phyloP scores from a whole-genome alignment of 2,797 vertebrate species.

The Urophycis tenuis region DNA sequence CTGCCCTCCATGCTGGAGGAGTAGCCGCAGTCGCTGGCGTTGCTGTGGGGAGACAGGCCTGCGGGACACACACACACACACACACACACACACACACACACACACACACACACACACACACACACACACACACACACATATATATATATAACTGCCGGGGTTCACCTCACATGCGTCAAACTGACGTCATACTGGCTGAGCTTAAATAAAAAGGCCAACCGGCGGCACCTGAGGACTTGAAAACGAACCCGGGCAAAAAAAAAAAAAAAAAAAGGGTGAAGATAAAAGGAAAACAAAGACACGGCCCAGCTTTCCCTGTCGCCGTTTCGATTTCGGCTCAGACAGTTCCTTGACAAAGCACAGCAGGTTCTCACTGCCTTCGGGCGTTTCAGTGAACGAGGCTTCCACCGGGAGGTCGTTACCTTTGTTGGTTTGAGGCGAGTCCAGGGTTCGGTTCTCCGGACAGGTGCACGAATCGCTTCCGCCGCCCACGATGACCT shows the following conservation, averaged over 20 bases:
- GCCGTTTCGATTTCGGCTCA: neutral
- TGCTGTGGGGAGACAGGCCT: slow-evolving; percentile 84
- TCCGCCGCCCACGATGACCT: slow-evolving; percentile 72
- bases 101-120: neutral
- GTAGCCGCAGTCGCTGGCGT: slow-evolving; percentile 90
- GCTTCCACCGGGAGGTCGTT: slow-evolving; percentile 4
- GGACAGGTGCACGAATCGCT: slow-evolving; percentile 81
- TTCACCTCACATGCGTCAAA: neutral
- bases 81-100: neutral
- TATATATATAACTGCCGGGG: neutral
- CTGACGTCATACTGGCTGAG: neutral
- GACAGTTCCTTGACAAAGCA: neutral
- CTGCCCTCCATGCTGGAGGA: slow-evolving; percentile 96
- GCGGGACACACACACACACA: slow-evolving; percentile 17
- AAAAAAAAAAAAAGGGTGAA: too few species aligned
- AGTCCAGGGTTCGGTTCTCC: slow-evolving; percentile 73
- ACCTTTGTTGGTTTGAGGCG: slow-evolving; percentile 87
- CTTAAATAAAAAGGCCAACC: neutral
- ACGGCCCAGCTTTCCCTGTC: too few species aligned
- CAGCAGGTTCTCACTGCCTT: too few species aligned
- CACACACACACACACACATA: neutral
- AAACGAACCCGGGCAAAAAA: too few species aligned
- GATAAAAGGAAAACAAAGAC: too few species aligned
- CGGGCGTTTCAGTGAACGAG: too few species aligned
- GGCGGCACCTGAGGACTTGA: neutral